Conservation (phyloP, 2,113 vertebrate species). For the Uria aalge region DNA sequence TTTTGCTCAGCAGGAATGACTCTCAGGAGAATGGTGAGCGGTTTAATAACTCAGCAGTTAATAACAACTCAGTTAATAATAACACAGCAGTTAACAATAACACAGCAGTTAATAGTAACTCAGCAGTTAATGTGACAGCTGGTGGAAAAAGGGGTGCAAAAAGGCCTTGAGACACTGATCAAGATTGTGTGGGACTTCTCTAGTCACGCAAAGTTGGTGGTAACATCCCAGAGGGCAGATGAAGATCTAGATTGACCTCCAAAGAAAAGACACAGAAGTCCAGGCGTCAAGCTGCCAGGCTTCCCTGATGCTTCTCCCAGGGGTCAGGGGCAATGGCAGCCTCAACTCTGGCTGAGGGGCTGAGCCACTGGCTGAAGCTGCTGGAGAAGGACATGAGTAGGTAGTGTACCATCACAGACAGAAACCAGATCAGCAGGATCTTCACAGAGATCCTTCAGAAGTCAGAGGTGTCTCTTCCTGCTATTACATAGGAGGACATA, state of each 20-base stretch:
- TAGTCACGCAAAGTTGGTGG: neutral
- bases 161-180: neutral
- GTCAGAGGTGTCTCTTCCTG: neutral
- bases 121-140: neutral
- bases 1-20: neutral
- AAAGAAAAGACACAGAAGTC: neutral
- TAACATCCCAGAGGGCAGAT: neutral
- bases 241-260: neutral
- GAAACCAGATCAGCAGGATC: neutral
- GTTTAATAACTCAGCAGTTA: neutral
- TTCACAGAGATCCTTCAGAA: neutral
- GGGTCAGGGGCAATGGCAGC: neutral
- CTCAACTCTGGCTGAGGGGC: neutral
- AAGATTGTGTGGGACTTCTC: neutral
- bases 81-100: neutral
- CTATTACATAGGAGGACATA: neutral
- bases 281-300: neutral
- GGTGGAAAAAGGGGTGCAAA: neutral
- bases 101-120: neutral
- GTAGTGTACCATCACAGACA: neutral
- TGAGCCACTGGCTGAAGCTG: neutral
- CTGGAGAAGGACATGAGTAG: neutral
- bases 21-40: neutral
- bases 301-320: neutral
- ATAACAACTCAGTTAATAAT: neutral